Base-by-base conservation (phyloP, 2,113 vertebrate species). In the Bambusicola thoracicus region DNA sequence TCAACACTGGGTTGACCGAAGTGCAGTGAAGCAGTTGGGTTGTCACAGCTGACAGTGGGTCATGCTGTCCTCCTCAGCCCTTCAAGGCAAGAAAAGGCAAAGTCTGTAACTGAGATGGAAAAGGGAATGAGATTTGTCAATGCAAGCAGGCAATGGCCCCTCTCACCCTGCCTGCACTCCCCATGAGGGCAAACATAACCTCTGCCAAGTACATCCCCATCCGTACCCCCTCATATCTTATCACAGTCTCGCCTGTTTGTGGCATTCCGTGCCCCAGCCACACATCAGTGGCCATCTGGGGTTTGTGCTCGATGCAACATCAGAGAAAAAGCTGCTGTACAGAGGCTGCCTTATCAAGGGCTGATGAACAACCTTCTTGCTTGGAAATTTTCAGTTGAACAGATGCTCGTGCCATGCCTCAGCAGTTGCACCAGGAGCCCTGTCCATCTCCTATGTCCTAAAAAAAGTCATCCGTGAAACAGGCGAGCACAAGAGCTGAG, bases 401-500 rank as follows among this genome's bases (percentile, higher is more conserved):
- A 63, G 80, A n/a, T 83, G 17, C 40, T 89, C 36, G 34, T 81
- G 63, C 84, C 41, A 25, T 29, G 40, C 27, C 66, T 79, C 82
- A 63, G 5, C 53, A 69, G 63, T 40, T 75, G 44, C 81, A 32
- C 38, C 22, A 46, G 41, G 81, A 96, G 70, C 63, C 61, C 24
- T 53, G 38, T 81, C 76, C 55, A 53, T 22, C 75, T 81, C 55
- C 59, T 66, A 12, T 1, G 11, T 34, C 90, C 93, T 55, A n/a
- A 85, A 82, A 88, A 81, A 92, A 67, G 3, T 61, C 84, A 74
- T 40, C 74, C 0, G 30, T n/a, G 48, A 41, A 86, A 61, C 88
- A 90, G 82, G 43, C 70, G 6, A 83, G 74, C 55, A n/a, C 87
- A 91, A 92, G 80, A 44, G 87, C 92, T 82, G 94, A 94, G 73